Conservation (phyloP, 2,888 invertebrate species). For the Torymus auratus region DNA sequence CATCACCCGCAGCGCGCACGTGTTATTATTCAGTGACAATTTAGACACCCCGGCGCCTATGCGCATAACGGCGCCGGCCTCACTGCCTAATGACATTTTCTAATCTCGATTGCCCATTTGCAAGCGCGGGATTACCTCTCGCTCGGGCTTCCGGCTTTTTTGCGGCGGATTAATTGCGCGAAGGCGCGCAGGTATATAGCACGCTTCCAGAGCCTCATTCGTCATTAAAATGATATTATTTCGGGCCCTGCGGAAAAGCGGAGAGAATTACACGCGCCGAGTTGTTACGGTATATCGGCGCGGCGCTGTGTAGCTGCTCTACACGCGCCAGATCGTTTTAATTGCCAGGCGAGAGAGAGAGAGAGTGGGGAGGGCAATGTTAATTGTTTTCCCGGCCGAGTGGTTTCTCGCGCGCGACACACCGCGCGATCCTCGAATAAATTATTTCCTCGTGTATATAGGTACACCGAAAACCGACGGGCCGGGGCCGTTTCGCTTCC, state of each 20-base stretch:
- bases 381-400: conserved; percentile 49
- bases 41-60: conserved; percentile 1
- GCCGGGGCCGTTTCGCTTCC: no score
- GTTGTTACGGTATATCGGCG: conserved; percentile 1
- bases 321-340: conserved; percentile 60
- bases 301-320: neutral
- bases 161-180: conserved; percentile 70
- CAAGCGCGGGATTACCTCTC: conserved; percentile 30
- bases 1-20: neutral
- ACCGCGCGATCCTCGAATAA: conserved; percentile 33
- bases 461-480: neutral
- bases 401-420: neutral
- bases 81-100: conserved; percentile 71
- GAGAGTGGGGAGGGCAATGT: neutral
- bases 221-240: conserved; percentile 75
- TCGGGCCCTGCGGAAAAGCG: conserved; percentile 6
- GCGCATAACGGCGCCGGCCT: conserved; percentile 32
- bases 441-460: conserved; percentile 46
- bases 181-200: no score
- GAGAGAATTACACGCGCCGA: neutral
- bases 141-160: conserved; percentile 63
- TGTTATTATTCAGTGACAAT: conserved; percentile 24
- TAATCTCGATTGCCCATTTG: conserved; percentile 68
- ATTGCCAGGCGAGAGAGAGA: conserved; percentile 47
- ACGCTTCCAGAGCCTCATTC: conserved; percentile 59